Percentiles rank a stretch among this genome's conserved stretches.
Evolutionary conservation across 2,797 vertebrate species (phyloP).

Genomic region (Cryptoprocta ferox): DNA sequence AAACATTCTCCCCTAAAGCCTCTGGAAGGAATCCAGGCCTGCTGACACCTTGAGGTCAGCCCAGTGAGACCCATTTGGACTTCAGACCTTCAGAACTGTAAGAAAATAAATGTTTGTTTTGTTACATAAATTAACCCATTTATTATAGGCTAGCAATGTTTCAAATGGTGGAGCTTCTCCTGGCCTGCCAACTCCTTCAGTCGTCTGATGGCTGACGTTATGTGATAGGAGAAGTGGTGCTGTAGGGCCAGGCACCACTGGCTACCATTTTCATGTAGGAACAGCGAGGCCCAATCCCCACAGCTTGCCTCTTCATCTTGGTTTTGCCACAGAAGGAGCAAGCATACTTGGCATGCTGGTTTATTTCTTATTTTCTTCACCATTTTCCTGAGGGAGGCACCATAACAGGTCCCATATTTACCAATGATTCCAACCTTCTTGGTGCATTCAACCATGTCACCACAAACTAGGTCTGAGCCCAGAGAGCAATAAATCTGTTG

Average conservation of each 20-base stretch:
- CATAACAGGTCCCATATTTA: background rate
- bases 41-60: background rate
- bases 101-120: background rate
- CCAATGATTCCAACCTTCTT: background rate
- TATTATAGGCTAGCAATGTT: background rate
- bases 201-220: background rate
- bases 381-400: background rate
- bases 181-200: background rate
- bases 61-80: background rate
- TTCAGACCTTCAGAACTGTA: background rate
- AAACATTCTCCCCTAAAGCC: background rate
- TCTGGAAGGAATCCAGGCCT: background rate
- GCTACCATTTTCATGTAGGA: background rate
- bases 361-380: background rate
- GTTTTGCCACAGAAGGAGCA: background rate
- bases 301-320: background rate
- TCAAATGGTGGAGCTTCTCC: background rate
- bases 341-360: background rate
- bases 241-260: background rate
- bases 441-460: background rate
- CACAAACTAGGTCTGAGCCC: background rate
- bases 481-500: background rate
- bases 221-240: background rate
- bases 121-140: background rate
- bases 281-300: background rate